Conservation (phyloP, 2,113 vertebrate genomes). For the Canis aureus region DNA sequence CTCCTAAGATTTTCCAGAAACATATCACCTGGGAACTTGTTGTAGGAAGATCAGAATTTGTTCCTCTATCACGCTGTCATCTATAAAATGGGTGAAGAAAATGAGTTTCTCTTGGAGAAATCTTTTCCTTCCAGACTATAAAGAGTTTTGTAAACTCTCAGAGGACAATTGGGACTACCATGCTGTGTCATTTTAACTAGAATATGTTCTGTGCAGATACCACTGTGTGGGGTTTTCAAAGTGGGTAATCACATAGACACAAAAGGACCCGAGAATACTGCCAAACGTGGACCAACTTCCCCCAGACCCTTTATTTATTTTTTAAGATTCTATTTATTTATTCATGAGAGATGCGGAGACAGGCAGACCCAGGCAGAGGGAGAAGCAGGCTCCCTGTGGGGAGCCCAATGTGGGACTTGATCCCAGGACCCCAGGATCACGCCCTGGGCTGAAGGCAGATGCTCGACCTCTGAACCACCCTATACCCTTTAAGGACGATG, state of each 20-base stretch:
- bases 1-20: conserved; percentile 17
- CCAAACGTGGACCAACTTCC: background rate
- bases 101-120: background rate
- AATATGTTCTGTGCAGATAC: background rate
- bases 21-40: background rate
- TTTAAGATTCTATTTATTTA: no score
- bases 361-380: no score
- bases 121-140: background rate
- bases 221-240: background rate
- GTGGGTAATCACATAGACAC: background rate
- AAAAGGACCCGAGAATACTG: background rate
- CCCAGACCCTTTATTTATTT: background rate
- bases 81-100: background rate
- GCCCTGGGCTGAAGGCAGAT: no score
- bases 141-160: background rate
- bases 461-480: background rate
- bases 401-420: no score
- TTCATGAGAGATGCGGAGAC: no score
- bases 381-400: no score
- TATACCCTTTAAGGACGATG: background rate
- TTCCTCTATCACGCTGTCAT: background rate
- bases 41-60: background rate
- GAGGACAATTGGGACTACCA: background rate
- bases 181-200: background rate
- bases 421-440: no score